These are phyloP conservation scores for Zygothrica quintamaculata DNA, from an alignment of 2,888 invertebrate genomes.

Conservation along the genomic window DNA sequence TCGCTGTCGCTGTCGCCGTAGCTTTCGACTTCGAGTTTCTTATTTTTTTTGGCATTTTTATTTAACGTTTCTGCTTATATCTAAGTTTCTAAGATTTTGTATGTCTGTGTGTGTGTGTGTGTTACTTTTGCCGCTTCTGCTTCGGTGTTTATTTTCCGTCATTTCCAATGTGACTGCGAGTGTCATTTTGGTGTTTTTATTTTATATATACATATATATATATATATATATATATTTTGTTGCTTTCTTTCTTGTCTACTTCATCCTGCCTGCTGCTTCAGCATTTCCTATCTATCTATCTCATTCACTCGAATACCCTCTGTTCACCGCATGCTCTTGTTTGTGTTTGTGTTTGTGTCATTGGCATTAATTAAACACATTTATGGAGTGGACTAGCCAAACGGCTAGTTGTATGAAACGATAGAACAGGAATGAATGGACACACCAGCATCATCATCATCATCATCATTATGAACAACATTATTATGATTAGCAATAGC, in stretches of 20 bases:
- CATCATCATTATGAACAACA: too few relatives aligned
- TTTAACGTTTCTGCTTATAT: conserved; percentile 52
- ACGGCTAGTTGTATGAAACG: conserved; percentile 15
- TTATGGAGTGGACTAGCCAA: conserved; percentile 51
- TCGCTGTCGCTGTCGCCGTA: conserved; percentile 19
- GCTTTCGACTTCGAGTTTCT: conserved; percentile 44
- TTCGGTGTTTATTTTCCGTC: conserved; percentile 74
- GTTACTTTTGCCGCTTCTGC: conserved; percentile 62
- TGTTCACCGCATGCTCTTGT: conserved; percentile 10
- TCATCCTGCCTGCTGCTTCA: too few relatives aligned
- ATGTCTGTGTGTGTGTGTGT: conserved; percentile 34
- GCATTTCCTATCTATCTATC: conserved; percentile 1
- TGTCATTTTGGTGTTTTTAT: conserved; percentile 57
- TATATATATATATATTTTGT: too few relatives aligned
- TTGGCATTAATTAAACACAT: conserved; percentile 78
- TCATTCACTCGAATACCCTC: conserved; percentile 20
- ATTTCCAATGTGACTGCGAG: conserved; percentile 69
- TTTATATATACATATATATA: too few relatives aligned
- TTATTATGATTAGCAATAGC: conserved; percentile 25
- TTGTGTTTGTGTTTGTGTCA: conserved; percentile 55
- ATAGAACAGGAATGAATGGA: conserved; percentile 11
- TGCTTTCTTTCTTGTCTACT: conserved; percentile 4
- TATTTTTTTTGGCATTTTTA: conserved; percentile 64
- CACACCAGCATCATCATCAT: conserved; percentile 22
- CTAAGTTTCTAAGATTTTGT: too few relatives aligned